Evolutionary conservation across 2,113 vertebrate species (phyloP).

Genomic region (Pterocles orientalis): DNA sequence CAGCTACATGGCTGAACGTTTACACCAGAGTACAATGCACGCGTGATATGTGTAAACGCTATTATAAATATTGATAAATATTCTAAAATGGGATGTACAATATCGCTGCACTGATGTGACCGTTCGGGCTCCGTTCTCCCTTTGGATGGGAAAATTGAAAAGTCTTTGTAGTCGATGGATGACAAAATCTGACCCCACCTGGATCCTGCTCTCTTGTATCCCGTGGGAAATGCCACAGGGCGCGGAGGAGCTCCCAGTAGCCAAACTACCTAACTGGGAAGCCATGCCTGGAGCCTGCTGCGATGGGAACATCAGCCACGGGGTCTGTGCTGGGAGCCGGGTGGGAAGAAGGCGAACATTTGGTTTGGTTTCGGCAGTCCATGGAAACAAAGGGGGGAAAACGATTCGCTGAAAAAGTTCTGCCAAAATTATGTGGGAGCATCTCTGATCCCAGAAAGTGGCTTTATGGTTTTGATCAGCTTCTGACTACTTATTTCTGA

Average conservation of each 20-base stretch:
- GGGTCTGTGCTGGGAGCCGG: not conserved
- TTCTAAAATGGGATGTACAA: not conserved
- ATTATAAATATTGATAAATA: too few species aligned
- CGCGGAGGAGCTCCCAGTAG: accelerated
- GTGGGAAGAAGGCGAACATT: accelerated
- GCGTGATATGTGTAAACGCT: not conserved
- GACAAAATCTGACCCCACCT: not conserved
- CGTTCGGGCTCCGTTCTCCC: not conserved
- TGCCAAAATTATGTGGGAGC: not conserved
- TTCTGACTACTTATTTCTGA: not conserved
- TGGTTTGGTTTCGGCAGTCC: not conserved
- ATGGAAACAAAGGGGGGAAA: accelerated
- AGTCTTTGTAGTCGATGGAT: not conserved
- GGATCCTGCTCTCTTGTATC: not conserved
- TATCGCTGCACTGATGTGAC: too few species aligned
- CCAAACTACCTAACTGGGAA: not conserved
- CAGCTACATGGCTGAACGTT: not conserved
- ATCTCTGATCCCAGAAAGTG: not conserved
- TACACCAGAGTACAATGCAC: not conserved
- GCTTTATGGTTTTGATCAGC: accelerated
- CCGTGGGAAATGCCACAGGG: accelerated
- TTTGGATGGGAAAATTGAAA: not conserved
- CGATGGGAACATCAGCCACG: accelerated
- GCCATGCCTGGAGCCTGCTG: not conserved
- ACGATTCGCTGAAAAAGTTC: not conserved